Percentiles rank a stretch among this genome's conserved stretches.
phyloP scores from a whole-genome alignment of 2,113 vertebrate genomes.

The Trematomus loennbergii region DNA sequence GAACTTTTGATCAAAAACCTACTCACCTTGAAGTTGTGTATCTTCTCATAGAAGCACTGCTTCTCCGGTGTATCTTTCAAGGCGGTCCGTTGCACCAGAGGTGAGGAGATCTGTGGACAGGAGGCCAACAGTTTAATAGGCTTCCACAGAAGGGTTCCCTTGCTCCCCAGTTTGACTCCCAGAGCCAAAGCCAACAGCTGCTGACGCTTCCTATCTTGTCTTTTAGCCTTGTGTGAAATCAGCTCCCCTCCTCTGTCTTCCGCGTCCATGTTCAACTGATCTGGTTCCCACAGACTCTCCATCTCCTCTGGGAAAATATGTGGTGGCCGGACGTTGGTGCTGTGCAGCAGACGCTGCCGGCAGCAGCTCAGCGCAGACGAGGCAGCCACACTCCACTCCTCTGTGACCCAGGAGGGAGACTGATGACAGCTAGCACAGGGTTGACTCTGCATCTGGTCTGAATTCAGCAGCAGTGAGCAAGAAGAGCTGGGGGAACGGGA shows the following conservation, averaged over 20 bases:
- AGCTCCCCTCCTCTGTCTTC: conserved; percentile 81
- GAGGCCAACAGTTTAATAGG: conserved; percentile 97
- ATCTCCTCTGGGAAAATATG: conserved; percentile 78
- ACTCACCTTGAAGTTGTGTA: conserved; percentile 99
- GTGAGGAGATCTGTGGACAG: conserved; percentile 97
- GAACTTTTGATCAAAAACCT: conserved; percentile 48
- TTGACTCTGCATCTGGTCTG: conserved; percentile 88
- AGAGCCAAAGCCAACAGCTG: conserved; percentile 93
- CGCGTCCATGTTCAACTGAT: conserved; percentile 82
- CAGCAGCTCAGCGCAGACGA: conserved; percentile 82
- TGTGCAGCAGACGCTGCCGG: conserved; percentile 82
- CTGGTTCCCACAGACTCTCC: conserved; percentile 83
- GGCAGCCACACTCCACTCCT: conserved; percentile 88
- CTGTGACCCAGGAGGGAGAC: conserved; percentile 86
- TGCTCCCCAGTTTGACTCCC: conserved; percentile 92
- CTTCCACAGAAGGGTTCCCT: conserved; percentile 92
- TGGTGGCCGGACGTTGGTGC: conserved; percentile 76
- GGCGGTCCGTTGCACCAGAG: conserved; percentile 91
- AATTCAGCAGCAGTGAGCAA: conserved; percentile 49
- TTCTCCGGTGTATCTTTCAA: conserved; percentile 91
- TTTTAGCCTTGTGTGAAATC: conserved; percentile 86
- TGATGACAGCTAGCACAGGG: conserved; percentile 83
- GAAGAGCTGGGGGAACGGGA: conserved; percentile 67
- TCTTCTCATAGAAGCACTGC: conserved; percentile 96
- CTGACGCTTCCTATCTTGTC: conserved; percentile 88